Evolutionary conservation across 2,888 invertebrate species (phyloP), one percentile per base, ranked within the genome.

Genomic region (Kryphioiulus occultus): DNA sequence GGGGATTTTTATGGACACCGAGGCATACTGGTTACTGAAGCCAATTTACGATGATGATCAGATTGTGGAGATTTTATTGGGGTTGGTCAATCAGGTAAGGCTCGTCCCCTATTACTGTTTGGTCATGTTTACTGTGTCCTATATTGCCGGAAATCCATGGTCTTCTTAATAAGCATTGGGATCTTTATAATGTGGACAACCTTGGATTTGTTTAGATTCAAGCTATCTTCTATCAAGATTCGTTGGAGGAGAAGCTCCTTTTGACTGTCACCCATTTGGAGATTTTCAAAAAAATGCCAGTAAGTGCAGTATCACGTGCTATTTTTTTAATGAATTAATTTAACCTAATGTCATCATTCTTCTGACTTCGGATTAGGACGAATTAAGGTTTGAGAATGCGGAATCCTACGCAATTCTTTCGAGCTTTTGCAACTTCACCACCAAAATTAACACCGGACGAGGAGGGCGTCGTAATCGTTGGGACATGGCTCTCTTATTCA

Each of bases 401-500:
- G 96, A 96, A 91, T 93, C 96, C 32, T 94, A 94, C 0, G 92
- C 93, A 42, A 91, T 96, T 7, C 92, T 96, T n/a, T 95, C 95
- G 91, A 94, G 95, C 0, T 96, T 96, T 92, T 96, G 96, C 91
- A 93, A 93, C 0, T 96, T 95, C 91, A 95, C 95, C 90, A 93
- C 93, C 59, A 92, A 92, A 15, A 92, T 94, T 19, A 96, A 96
- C 92, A 94, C 95, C 0, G 91, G 92, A n/a, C 93, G 93, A 26
- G 96, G 96, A 90, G 93, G 93, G 0, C 93, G 95, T 91, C 95
- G 95, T 0, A 93, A 94, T 87, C 96, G 96, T 91, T 96, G 96
- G 96, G 96, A 96, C 91, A 95, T 96, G 94, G 96, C 94, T 0
- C 92, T 96, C 7, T 94, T 96, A 88, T 93, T 96, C 78, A 96